These are phyloP conservation scores for Gymnosoma rotundatum DNA, from an alignment of 2,888 invertebrate genomes.

Conservation along the genomic window DNA sequence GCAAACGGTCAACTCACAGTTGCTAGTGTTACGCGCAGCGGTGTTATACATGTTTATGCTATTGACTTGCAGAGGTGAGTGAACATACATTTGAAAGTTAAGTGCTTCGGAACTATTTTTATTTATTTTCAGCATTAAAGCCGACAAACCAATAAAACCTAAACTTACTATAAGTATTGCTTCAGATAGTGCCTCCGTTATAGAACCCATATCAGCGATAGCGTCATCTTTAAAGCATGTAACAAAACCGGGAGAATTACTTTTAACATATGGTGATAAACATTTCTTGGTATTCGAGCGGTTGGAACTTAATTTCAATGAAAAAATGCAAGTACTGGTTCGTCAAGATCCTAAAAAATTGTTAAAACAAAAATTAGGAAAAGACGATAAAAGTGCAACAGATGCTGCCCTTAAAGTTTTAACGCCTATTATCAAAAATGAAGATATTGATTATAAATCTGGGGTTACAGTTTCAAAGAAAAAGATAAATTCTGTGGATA, in stretches of 20 bases:
- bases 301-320: slow-evolving; percentile 83
- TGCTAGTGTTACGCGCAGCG: slow-evolving; percentile 87
- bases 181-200: slow-evolving; percentile 83
- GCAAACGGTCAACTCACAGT: slow-evolving; percentile 83
- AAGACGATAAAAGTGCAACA: slow-evolving; percentile 67
- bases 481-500: slow-evolving; percentile 76
- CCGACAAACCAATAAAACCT: slow-evolving; percentile 86
- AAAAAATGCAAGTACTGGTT: slow-evolving; percentile 83
- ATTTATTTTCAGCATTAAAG: slow-evolving; percentile 74
- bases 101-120: neutral
- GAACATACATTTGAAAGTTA: too few species aligned
- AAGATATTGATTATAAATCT: slow-evolving; percentile 78
- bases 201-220: slow-evolving; percentile 84
- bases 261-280: slow-evolving; percentile 85
- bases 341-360: slow-evolving; percentile 79
- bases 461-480: slow-evolving; percentile 75
- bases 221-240: slow-evolving; percentile 80
- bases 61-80: slow-evolving; percentile 87
- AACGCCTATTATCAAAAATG: slow-evolving; percentile 75
- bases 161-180: slow-evolving; percentile 85
- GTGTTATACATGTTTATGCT: slow-evolving; percentile 90
- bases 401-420: slow-evolving; percentile 75
- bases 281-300: slow-evolving; percentile 85
- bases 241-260: slow-evolving; percentile 81
- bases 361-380: slow-evolving; percentile 70